A percentile compares a stretch with the other conserved stretches of the same genome.
phyloP scores from a whole-genome alignment of 2,113 vertebrate species.

The Antechinus flavipes region DNA sequence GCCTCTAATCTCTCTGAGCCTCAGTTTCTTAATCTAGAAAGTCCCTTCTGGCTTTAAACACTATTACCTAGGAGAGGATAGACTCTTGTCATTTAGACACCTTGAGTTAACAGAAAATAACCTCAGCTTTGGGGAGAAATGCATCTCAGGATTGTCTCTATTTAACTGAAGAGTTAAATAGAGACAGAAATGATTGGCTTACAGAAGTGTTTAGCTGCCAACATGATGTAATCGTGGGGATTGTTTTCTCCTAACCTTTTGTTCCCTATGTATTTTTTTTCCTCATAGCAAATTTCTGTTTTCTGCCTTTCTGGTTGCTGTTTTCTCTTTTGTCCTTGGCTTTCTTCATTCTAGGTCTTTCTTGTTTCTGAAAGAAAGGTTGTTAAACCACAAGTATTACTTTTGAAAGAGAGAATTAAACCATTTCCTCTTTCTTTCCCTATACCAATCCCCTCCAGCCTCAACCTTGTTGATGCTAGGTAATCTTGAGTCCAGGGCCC shows the following conservation, averaged over 20 bases:
- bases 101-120: slow-evolving; percentile 10
- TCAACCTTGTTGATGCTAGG: slow-evolving; percentile 14
- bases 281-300: slow-evolving; percentile 49
- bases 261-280: not conserved
- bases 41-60: not conserved
- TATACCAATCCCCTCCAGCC: not conserved
- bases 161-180: slow-evolving; percentile 23
- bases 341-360: slow-evolving; percentile 51
- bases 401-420: slow-evolving; percentile 27
- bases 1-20: not conserved
- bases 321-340: slow-evolving; percentile 45
- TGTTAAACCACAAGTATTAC: slow-evolving; percentile 50
- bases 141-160: not conserved
- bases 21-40: not conserved
- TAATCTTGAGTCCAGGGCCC: not conserved
- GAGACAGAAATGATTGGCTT: slow-evolving; percentile 29
- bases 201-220: slow-evolving; percentile 25
- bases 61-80: not conserved
- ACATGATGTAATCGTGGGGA: not conserved
- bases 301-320: slow-evolving; percentile 30
- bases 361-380: slow-evolving; percentile 52
- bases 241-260: slow-evolving; percentile 37
- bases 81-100: slow-evolving; percentile 20
- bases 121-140: not conserved
- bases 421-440: slow-evolving; percentile 24